Evolutionary conservation across 2,797 vertebrate genomes (phyloP), one percentile per base, ranked within the genome.

Genomic region (Oophaga sylvatica): DNA sequence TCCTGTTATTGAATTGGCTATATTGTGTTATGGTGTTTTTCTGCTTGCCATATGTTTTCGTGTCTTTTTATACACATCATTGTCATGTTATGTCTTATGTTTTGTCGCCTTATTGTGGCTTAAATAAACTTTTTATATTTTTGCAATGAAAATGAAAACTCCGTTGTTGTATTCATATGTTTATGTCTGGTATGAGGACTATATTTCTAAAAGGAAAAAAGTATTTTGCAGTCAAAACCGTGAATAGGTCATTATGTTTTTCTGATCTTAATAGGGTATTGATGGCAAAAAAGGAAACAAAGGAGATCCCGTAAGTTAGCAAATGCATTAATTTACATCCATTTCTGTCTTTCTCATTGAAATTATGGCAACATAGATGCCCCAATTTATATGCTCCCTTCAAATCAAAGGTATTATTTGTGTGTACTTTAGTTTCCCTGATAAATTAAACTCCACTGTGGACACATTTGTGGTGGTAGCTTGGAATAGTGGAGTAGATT

Each of bases 221-320:
- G 48, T 53, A 53, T 53, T 9, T 53, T 10, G 6, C 48, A 9
- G 48, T 53, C 10, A 26, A 56, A 76, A 53, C 15, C 2, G 15
- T 22, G 16, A 53, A 56, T 16, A 13, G 1, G 1, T 29, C 26
- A 13, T 45, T 70, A 81, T 59, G 22, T 84, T 16, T 62, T 20
- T 22, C 15, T 81, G 3, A 62, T 75, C 87, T 65, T 59, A 91
- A 87, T 90, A 97, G 96, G 96, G 96, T 17, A 35, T 80, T 56
- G 90, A 93, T 63, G 96, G 96, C 90, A 92, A 92, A 75, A 97
- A 96, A 92, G 96, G 97, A 78, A 93, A 95, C 53, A 96, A 94
- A 94, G 96, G 96, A 9, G 94, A 96, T 68, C 63, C 92, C 57
- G 96, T 97, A 95, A 81, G 95, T 96, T 10, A 76, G 17, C 22